Percentiles rank a stretch among this genome's conserved stretches.
Conservation (phyloP, 23 tunicate species). For the Styela clava region DNA sequence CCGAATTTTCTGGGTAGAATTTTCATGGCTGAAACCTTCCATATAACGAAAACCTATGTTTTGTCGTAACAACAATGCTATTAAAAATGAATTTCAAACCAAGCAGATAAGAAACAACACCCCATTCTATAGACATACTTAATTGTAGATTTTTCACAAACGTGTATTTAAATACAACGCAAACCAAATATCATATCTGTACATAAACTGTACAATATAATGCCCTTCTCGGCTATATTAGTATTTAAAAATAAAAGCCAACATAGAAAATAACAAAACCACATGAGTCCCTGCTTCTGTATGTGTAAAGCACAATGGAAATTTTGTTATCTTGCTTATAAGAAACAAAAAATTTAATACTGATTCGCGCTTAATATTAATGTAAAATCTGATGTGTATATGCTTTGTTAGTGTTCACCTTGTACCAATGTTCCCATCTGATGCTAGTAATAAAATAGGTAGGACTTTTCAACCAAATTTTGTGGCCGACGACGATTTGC, state of each 20-base stretch:
- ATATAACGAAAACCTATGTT: not conserved
- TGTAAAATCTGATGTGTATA: not conserved
- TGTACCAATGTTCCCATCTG: not conserved
- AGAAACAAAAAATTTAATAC: too few species aligned
- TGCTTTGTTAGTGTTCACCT: not conserved
- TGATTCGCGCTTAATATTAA: too few species aligned
- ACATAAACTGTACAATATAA: not conserved
- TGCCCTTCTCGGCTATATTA: not conserved
- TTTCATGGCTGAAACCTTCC: too few species aligned
- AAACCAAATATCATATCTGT: not conserved
- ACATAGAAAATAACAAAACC: too few species aligned
- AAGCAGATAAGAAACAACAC: not conserved
- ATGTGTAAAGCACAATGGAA: too few species aligned
- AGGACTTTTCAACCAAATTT: too few species aligned
- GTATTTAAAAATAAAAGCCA: too few species aligned
- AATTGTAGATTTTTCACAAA: not conserved
- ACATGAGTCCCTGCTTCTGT: too few species aligned
- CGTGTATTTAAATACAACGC: not conserved
- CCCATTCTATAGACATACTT: not conserved
- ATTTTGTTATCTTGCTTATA: too few species aligned
- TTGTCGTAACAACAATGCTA: not conserved
- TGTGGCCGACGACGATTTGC: too few species aligned
- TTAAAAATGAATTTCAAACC: not conserved
- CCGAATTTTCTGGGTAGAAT: too few species aligned
- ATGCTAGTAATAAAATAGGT: not conserved